Percentiles rank a stretch among this genome's conserved stretches.
Conservation (phyloP, 2,113 vertebrate genomes). For the Cynocephalus volans region DNA sequence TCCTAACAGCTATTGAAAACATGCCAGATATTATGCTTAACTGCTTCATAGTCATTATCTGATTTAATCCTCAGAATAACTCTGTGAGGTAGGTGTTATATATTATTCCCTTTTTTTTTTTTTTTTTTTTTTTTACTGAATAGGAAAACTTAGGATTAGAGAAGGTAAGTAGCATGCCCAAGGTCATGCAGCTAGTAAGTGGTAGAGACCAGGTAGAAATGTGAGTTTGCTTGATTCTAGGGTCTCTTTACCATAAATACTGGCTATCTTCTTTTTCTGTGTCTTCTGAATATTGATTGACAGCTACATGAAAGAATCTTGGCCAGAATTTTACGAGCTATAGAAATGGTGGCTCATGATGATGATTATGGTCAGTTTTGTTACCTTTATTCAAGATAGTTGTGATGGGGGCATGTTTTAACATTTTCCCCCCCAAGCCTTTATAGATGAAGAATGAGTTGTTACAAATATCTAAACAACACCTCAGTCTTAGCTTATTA, state of each 20-base stretch:
- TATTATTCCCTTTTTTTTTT: background rate
- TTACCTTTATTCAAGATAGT: too few species aligned
- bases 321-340: too few species aligned
- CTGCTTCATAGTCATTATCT: conserved; percentile 20
- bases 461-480: conserved; percentile 5
- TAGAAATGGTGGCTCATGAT: too few species aligned
- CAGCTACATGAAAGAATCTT: too few species aligned
- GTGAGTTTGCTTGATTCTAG: too few species aligned
- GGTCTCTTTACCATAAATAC: too few species aligned
- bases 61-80: conserved; percentile 8
- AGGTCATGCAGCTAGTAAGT: background rate
- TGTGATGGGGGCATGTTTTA: background rate
- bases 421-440: background rate
- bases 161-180: background rate
- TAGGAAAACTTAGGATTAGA: background rate
- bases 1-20: background rate
- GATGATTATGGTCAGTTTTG: too few species aligned
- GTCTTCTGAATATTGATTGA: too few species aligned
- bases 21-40: background rate
- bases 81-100: background rate
- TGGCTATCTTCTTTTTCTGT: too few species aligned
- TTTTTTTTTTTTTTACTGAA: background rate
- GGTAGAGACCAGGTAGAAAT: background rate
- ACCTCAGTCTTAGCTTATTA: conserved; percentile 18
- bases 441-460: conserved; percentile 47